phyloP scores from a whole-genome alignment of 2,888 invertebrate species.

The Arge pagana region DNA sequence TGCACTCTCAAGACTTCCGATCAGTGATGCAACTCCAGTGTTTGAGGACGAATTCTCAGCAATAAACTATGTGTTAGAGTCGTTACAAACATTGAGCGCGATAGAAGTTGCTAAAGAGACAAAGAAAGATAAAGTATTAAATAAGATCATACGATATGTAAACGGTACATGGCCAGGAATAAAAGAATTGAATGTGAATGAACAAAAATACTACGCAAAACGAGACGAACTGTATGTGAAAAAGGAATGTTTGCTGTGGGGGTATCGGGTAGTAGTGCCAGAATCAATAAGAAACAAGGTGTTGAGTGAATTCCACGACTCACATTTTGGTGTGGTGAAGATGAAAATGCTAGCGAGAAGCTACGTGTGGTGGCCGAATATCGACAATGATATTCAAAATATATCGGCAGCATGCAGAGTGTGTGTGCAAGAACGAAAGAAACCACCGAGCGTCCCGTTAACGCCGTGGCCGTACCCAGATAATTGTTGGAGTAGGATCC shows the following conservation, averaged over 20 bases:
- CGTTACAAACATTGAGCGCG: slow-evolving; percentile 1
- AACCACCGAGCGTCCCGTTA: slow-evolving; percentile 13
- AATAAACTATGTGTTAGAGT: slow-evolving; percentile 1
- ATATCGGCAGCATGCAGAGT: slow-evolving; percentile 7
- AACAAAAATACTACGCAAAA: slow-evolving; percentile 4
- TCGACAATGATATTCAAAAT: slow-evolving; percentile 16
- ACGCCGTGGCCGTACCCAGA: slow-evolving; percentile 23
- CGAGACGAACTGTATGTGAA: slow-evolving; percentile 8
- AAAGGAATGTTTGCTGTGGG: slow-evolving; percentile 1
- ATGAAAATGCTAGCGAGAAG: slow-evolving; percentile 23
- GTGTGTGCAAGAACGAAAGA: slow-evolving; percentile 24
- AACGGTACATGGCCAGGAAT: slow-evolving; percentile 4
- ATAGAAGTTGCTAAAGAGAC: slow-evolving; percentile 15
- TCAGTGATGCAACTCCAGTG: slow-evolving; percentile 13
- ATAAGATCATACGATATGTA: slow-evolving; percentile 18
- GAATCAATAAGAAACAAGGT: not conserved
- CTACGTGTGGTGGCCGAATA: slow-evolving; percentile 25
- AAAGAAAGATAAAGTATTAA: slow-evolving; percentile 22
- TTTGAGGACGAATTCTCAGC: slow-evolving; percentile 1
- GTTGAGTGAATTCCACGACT: slow-evolving; percentile 2
- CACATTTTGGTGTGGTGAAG: slow-evolving; percentile 22
- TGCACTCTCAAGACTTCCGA: slow-evolving; percentile 24
- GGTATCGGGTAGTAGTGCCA: slow-evolving; percentile 12
- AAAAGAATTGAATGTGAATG: not conserved
- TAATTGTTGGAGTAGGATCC: slow-evolving; percentile 24